Percentiles rank a stretch among this genome's conserved stretches.
These are phyloP conservation scores for Microctonus brassicae DNA, from an alignment of 2,888 invertebrate genomes.

Conservation along the genomic window DNA sequence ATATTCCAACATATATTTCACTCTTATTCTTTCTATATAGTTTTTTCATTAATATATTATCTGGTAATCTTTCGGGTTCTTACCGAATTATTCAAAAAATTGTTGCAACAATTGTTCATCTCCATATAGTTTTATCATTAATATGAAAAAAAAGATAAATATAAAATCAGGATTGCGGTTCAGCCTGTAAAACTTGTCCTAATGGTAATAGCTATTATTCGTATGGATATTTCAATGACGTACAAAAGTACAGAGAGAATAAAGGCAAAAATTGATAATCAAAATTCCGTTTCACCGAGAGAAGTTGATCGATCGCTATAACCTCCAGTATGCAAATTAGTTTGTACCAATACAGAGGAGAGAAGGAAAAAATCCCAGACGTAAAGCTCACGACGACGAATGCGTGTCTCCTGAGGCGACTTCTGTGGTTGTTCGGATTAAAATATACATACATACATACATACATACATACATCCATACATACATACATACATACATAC, in stretches of 20 bases:
- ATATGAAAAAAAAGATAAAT: not conserved
- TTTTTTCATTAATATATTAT: not conserved
- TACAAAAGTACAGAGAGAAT: not conserved
- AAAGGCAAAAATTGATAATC: constrained; percentile 19
- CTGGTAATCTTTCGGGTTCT: constrained; percentile 19
- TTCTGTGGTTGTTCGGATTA: not conserved
- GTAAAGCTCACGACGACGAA: not conserved
- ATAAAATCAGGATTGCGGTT: not conserved
- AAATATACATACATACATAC: not conserved
- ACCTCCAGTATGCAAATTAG: constrained; percentile 8
- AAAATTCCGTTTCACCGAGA: constrained; percentile 9
- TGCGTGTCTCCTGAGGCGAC: constrained; percentile 10
- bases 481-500: no score
- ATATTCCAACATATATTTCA: constrained; percentile 14
- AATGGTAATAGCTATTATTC: no score
- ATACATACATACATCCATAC: constrained; percentile 1
- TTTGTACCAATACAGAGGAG: not conserved
- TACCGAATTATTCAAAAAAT: constrained; percentile 29
- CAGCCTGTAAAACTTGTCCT: no score
- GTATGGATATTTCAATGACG: not conserved
- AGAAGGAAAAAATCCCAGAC: not conserved
- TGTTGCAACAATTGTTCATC: not conserved
- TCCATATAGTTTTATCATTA: not conserved
- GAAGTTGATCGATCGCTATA: constrained; percentile 12
- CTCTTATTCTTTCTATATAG: constrained; percentile 14